Base-by-base conservation (phyloP, 2,113 vertebrate species). In the Enhydra lutris region DNA sequence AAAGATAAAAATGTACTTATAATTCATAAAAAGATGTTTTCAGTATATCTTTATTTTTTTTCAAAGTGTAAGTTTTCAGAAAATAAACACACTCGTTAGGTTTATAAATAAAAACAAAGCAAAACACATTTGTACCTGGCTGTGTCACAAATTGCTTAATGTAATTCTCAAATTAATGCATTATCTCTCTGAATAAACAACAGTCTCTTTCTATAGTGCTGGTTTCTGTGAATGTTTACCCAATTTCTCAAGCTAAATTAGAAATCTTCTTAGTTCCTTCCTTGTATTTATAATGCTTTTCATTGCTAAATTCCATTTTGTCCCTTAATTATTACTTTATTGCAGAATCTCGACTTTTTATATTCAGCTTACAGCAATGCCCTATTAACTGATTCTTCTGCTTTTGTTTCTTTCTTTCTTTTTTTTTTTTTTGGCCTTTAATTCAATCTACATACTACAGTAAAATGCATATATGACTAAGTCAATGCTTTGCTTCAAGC, bases 51-150 rank as follows among this genome's bases (percentile, higher is more conserved):
- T 94, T 47, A 79, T 63, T 92, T 80, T 59, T 57, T 84, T 92
- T 57, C 71, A 55, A 87, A 91, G 59, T 81, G 31, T 29, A 80
- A 26, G 9, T 69, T 95, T 91, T 81, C 52, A 59, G 76, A 78
- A 94, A 84, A 85, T 36, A 93, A 95, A 91, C 23, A 73, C 26
- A 29, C 71, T 90, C 7, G 23, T 82, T 42, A 73, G 34, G 74
- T 73, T 79, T 55, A 85, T 74, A 93, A 94, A 91, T 47, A 81
- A 80, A 95, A 87, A 63, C 31, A 88, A 91, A 76, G 39, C 42
- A 63, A 39, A 89, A 86, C 20, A 21, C n/a, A n/a, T 34, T 50
- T 94, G 45, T 84, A 93, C 76, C 76, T 74, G 93, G 14, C 39
- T 88, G 7, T 57, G 59, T 10, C 11, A 76, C 73, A 86, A 11